Base-by-base conservation (phyloP, 2,113 vertebrate genomes). In the Delphinus delphis region DNA sequence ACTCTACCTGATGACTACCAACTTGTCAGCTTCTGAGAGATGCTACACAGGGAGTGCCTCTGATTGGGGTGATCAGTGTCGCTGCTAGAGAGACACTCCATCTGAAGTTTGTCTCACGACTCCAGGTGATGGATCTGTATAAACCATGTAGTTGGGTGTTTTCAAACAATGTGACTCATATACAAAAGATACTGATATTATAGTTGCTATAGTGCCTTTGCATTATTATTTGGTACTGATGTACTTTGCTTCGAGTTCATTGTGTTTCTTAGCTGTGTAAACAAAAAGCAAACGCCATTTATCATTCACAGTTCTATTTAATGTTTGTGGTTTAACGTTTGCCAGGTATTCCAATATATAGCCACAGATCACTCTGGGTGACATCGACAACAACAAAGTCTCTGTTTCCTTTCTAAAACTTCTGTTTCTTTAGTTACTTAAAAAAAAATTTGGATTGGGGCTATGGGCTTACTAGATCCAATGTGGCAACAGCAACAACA, bases 261-360 rank as follows among this genome's bases (percentile, higher is more conserved):
- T 93, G 89, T 97, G 88, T 97, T 98, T 97, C 90, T 98, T 98
- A 93, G 93, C 83, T 97, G 94, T 97, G 94, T 96, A 98, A 98
- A 98, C 96, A 97, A 97, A 98, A 98, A 68, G 92, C 90, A 98
- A 98, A 92, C 53, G 60, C 96, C 33, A 97, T 98, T 98, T 98
- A 97, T 98, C 98, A 98, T 82, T 98, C 96, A 97, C 88, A 95
- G 93, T 88, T 97, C 93, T 97, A 89, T 92, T 96, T 97, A 97
- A 98, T 98, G 95, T 47, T 98, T 98, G 97, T 55, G 97, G 98
- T 97, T 98, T 98, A 97, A 96, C 8, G 87, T 97, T 98, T 98
- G 97, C 97, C 97, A 98, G 53, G 77, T 98, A 97, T 97, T 98
- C 96, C 83, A 98, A 65, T 98, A 95, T 97, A 97, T 98, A 98